Percentiles rank a stretch among this genome's conserved stretches.
Conservation (phyloP, 2,113 vertebrate genomes). For the Mus musculus region DNA sequence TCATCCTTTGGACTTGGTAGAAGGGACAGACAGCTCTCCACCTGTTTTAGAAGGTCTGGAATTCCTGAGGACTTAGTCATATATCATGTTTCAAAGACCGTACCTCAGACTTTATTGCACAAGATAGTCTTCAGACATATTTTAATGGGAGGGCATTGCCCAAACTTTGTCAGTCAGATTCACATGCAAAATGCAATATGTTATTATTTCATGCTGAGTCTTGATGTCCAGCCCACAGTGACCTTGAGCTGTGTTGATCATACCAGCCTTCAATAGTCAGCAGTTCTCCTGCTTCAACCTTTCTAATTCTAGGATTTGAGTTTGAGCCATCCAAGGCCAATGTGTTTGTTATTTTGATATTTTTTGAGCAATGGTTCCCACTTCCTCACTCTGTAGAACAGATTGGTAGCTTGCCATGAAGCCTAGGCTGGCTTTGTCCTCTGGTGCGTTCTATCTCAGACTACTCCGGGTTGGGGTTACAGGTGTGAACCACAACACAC, state of each 20-base stretch:
- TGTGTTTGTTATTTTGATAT: not conserved
- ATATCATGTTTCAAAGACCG: not conserved
- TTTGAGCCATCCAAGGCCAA: not conserved
- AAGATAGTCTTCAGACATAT: not conserved
- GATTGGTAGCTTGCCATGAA: not conserved
- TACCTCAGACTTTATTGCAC: accelerated
- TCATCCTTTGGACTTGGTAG: not conserved
- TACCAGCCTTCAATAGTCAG: not conserved
- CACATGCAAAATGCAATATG: not conserved
- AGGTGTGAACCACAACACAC: not conserved
- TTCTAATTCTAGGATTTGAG: not conserved
- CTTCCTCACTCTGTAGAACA: not conserved
- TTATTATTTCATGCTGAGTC: not conserved
- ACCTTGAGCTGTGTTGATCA: not conserved
- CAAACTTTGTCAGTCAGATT: not conserved
- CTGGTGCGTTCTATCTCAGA: not conserved
- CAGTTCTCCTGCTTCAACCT: not conserved
- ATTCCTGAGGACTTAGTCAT: too few species aligned
- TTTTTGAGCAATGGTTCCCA: not conserved
- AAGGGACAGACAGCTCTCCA: not conserved
- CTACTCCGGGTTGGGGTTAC: not conserved
- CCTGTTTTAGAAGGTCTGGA: not conserved
- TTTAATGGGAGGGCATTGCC: too few species aligned
- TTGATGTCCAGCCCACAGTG: not conserved
- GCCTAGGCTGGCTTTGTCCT: not conserved